Conservation (phyloP, 2,888 invertebrate genomes). For the Dorcus hopei region DNA sequence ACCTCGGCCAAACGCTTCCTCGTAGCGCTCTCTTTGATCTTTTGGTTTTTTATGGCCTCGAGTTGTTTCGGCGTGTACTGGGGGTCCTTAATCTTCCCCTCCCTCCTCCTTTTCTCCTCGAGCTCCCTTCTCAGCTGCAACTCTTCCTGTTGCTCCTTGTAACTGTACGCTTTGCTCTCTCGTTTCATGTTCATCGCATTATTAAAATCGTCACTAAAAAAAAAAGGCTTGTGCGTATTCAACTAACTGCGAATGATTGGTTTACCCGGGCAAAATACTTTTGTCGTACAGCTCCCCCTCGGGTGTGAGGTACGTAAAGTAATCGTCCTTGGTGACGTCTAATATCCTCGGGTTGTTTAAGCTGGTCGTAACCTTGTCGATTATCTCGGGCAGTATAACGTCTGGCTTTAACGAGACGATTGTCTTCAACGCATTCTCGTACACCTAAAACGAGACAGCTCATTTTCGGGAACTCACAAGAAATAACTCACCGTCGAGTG, state of each 20-base stretch:
- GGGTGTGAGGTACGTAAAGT: slow-evolving; percentile 77
- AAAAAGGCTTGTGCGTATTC: background rate
- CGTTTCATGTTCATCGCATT: slow-evolving; percentile 79
- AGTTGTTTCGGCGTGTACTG: slow-evolving; percentile 85
- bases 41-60: slow-evolving; percentile 82
- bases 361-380: slow-evolving; percentile 58
- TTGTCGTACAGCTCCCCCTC: slow-evolving; percentile 91
- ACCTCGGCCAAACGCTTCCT: slow-evolving; percentile 65
- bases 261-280: slow-evolving; percentile 65
- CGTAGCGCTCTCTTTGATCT: slow-evolving; percentile 79
- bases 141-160: slow-evolving; percentile 95
- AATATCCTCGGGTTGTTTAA: slow-evolving; percentile 65
- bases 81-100: slow-evolving; percentile 73
- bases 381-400: slow-evolving; percentile 62
- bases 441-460: slow-evolving; percentile 45
- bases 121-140: slow-evolving; percentile 87
- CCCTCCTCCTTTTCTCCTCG: slow-evolving; percentile 80
- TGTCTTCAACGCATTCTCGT: slow-evolving; percentile 71
- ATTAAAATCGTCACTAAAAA: slow-evolving; percentile 50
- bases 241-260: slow-evolving; percentile 3
- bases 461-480: background rate
- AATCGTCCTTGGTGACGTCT: slow-evolving; percentile 74
- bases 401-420: slow-evolving; percentile 65
- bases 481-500: slow-evolving; percentile 35
- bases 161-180: slow-evolving; percentile 95